Evolutionary conservation across 2,797 vertebrate species (phyloP).

Genomic region (Podarcis siculus): DNA sequence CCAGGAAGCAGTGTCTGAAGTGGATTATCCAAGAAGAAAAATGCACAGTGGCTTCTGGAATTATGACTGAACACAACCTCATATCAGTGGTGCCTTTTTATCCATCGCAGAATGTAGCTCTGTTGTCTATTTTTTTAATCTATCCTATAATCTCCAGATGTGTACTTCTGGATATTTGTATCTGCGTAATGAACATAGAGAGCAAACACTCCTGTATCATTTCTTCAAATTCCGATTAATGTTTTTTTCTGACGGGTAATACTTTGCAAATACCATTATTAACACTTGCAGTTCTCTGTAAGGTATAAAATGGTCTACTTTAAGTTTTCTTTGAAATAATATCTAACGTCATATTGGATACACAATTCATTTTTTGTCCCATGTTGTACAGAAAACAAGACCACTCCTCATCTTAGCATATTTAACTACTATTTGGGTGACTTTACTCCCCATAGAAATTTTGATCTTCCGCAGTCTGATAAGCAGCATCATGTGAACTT

Average conservation of each 20-base stretch:
- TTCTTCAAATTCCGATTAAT: slow-evolving; percentile 48
- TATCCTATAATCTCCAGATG: slow-evolving; percentile 70
- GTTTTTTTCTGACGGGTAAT: slow-evolving; percentile 40
- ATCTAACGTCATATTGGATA: slow-evolving; percentile 32
- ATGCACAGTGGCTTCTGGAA: slow-evolving; percentile 64
- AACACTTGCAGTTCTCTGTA: slow-evolving; percentile 29
- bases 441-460: slow-evolving; percentile 32
- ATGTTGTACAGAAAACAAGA: slow-evolving; percentile 33
- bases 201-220: slow-evolving; percentile 49
- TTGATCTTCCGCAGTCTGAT: not conserved
- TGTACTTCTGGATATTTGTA: slow-evolving; percentile 72
- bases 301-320: slow-evolving; percentile 1
- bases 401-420: slow-evolving; percentile 30
- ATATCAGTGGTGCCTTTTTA: slow-evolving; percentile 84
- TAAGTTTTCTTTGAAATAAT: slow-evolving; percentile 49
- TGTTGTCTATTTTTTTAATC: slow-evolving; percentile 81
- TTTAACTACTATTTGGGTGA: slow-evolving; percentile 43
- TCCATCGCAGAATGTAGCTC: slow-evolving; percentile 76
- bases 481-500: not conserved
- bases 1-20: slow-evolving; percentile 77
- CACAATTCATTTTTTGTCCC: slow-evolving; percentile 41
- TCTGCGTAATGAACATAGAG: slow-evolving; percentile 64
- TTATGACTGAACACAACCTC: slow-evolving; percentile 76
- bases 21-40: slow-evolving; percentile 55
- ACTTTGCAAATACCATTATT: slow-evolving; percentile 35